Evolutionary conservation across 1,140 invertebrate species (phyloP).

Genomic region (Orius laevigatus): DNA sequence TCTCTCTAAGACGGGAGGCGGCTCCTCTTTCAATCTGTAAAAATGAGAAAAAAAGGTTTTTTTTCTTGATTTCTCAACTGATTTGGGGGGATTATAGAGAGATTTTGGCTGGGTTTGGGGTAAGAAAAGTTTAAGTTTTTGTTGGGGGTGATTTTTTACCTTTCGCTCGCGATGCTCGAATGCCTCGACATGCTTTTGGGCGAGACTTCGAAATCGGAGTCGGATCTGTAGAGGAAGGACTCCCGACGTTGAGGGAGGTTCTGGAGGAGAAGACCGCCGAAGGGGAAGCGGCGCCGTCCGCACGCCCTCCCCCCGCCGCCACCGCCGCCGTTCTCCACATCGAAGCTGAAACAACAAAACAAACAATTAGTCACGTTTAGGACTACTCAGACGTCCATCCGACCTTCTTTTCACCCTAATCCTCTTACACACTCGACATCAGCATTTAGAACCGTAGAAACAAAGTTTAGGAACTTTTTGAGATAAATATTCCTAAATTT

Average conservation of each 20-base stretch:
- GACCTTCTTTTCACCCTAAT: no score
- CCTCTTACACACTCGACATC: no score
- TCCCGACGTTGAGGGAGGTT: conserved; percentile 83
- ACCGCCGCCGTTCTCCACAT: conserved; percentile 82
- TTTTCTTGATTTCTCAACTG: no score
- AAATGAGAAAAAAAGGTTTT: conserved; percentile 35
- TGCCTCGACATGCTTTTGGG: conserved; percentile 93
- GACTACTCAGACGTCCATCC: no score
- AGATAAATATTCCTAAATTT: no score
- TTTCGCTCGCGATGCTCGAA: conserved; percentile 91
- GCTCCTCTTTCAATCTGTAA: conserved; percentile 80
- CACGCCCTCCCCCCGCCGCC: conserved; percentile 38
- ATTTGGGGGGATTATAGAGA: no score
- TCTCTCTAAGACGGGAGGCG: conserved; percentile 51
- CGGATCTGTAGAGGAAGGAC: conserved; percentile 91
- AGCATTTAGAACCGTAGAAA: no score
- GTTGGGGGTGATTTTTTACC: conserved; percentile 46
- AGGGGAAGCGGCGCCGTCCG: conserved; percentile 43
- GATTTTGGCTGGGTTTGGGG: no score
- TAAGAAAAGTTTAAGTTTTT: no score
- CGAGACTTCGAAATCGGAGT: conserved; percentile 95
- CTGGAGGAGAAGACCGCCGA: conserved; percentile 78
- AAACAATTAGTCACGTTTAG: no score
- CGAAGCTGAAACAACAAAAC: conserved; percentile 60
- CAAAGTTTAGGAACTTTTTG: no score